A percentile compares a stretch with the other conserved stretches of the same genome.
Conservation (phyloP, 2,888 invertebrate species). For the Diaprepes abbreviatus region DNA sequence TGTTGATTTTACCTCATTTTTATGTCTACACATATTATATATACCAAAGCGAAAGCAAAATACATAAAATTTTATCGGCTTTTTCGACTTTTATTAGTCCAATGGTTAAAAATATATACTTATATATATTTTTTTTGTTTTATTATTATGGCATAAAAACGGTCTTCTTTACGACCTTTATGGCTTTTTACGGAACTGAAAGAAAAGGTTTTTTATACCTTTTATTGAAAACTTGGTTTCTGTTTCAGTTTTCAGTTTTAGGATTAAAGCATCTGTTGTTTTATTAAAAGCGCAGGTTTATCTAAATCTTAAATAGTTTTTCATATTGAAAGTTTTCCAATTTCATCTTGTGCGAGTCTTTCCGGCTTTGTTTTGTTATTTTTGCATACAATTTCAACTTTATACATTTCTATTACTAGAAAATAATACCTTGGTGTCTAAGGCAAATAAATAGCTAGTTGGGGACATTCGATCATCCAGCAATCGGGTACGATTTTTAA, state of each 20-base stretch:
- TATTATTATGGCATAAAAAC: not conserved
- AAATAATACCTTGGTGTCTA: too few relatives aligned
- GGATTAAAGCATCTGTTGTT: too few relatives aligned
- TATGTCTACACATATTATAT: not conserved
- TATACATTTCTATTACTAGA: too few relatives aligned
- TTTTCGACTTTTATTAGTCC: not conserved
- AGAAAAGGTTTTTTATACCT: not conserved
- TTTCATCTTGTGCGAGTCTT: too few relatives aligned
- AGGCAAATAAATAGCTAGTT: too few relatives aligned
- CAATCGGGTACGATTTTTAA: too few relatives aligned
- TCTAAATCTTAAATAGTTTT: too few relatives aligned
- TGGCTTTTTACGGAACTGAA: not conserved
- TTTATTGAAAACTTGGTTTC: not conserved
- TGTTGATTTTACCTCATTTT: not conserved
- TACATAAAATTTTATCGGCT: constrained; percentile 1
- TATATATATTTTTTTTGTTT: not conserved
- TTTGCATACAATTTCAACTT: too few relatives aligned
- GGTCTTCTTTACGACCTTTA: not conserved
- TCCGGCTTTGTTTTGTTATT: too few relatives aligned
- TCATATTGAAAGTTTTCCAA: too few relatives aligned
- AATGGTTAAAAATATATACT: constrained; percentile 1
- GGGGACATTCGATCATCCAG: too few relatives aligned
- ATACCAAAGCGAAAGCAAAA: not conserved
- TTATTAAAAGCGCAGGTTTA: too few relatives aligned
- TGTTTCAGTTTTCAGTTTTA: not conserved